Evolutionary conservation across 2,113 vertebrate species (phyloP).

Genomic region (Gasterosteus nipponicus): DNA sequence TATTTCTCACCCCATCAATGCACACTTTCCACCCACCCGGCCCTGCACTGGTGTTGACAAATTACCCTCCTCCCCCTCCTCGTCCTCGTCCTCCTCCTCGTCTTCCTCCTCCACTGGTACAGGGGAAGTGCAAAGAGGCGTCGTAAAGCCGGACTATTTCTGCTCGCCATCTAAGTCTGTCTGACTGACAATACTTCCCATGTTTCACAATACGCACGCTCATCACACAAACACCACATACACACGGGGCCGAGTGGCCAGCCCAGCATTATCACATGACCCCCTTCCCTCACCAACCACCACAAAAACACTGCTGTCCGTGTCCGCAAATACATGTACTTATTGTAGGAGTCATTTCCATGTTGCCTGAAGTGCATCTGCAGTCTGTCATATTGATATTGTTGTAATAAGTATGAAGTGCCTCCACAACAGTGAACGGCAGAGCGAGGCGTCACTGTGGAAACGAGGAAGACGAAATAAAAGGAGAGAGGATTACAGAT

Average conservation of each 20-base stretch:
- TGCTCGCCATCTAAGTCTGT: conserved; percentile 67
- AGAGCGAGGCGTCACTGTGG: neutral
- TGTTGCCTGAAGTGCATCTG: conserved; percentile 35
- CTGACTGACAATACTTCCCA: conserved; percentile 81
- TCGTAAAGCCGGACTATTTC: conserved; percentile 70
- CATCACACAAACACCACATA: conserved; percentile 60
- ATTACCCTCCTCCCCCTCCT: conserved; percentile 47
- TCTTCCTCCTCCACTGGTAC: conserved; percentile 53
- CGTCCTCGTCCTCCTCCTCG: conserved; percentile 50
- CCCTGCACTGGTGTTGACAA: conserved; percentile 55
- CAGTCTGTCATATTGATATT: conserved; percentile 9
- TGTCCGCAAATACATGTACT: conserved; percentile 38
- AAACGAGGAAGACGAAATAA: conserved; percentile 38
- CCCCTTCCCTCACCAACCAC: conserved; percentile 32
- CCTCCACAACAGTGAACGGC: neutral
- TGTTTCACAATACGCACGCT: conserved; percentile 82
- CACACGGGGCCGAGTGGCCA: conserved; percentile 65
- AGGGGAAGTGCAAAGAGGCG: conserved; percentile 74
- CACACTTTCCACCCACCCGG: conserved; percentile 30
- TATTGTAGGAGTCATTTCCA: conserved; percentile 7
- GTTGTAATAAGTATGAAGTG: neutral
- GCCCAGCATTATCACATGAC: conserved; percentile 72
- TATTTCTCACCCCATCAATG: conserved; percentile 37
- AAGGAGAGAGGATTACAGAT: conserved; percentile 11
- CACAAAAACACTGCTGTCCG: conserved; percentile 55